Percentiles rank a stretch among this genome's conserved stretches.
Conservation (phyloP, 2,888 invertebrate genomes). For the Drosophila neotestacea region DNA sequence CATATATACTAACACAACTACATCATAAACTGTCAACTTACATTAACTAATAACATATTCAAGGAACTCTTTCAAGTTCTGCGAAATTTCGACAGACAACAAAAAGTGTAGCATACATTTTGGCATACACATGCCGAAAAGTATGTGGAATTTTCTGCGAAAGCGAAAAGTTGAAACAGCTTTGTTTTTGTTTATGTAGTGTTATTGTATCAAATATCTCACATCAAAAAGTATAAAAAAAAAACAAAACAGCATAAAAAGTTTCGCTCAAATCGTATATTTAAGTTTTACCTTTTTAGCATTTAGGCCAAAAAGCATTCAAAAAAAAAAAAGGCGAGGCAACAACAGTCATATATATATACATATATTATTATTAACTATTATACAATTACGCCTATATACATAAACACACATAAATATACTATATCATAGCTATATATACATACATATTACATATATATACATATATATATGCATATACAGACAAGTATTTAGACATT, state of each 20-base stretch:
- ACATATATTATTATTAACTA: conserved; percentile 34
- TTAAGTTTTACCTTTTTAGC: conserved; percentile 69
- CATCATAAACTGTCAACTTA: conserved; percentile 30
- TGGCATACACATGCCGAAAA: not conserved
- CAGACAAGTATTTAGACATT: conserved; percentile 45
- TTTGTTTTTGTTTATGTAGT: not conserved
- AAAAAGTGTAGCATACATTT: conserved; percentile 11
- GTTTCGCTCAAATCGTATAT: conserved; percentile 64
- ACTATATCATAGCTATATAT: conserved; percentile 47
- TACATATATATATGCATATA: conserved; percentile 46
- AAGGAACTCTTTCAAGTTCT: conserved; percentile 1
- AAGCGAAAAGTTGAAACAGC: conserved; percentile 13
- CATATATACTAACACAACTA: conserved; percentile 1
- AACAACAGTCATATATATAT: conserved; percentile 48
- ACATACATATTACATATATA: conserved; percentile 37
- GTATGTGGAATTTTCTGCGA: not conserved
- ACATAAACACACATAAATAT: conserved; percentile 27
- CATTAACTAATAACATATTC: conserved; percentile 16
- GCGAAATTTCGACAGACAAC: conserved; percentile 7
- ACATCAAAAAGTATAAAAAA: conserved; percentile 29
- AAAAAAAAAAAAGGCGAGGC: not conserved
- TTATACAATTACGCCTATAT: conserved; percentile 46
- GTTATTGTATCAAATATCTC: conserved; percentile 44
- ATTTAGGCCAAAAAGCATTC: conserved; percentile 24
- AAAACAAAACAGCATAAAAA: conserved; percentile 8